phyloP scores from a whole-genome alignment of 2,797 vertebrate genomes.

The Phalanger gymnotis region DNA sequence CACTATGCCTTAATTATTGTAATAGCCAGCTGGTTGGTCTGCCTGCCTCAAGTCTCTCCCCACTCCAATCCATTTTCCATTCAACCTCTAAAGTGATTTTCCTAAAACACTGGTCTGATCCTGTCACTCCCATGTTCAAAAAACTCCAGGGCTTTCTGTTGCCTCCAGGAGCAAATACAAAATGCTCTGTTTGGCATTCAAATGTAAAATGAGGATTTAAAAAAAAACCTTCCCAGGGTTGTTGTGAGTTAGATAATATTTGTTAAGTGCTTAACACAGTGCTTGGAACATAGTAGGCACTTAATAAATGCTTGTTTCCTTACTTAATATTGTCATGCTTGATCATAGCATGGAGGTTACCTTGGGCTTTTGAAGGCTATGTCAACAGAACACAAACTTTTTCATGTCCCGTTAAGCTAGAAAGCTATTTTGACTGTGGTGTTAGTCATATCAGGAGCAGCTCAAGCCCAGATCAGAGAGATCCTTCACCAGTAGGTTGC shows the following conservation, averaged over 20 bases:
- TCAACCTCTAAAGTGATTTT: neutral
- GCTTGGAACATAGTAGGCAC: neutral
- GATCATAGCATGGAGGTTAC: neutral
- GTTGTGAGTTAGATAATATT: neutral
- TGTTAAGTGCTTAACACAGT: neutral
- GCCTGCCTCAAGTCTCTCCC: neutral
- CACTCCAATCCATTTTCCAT: neutral
- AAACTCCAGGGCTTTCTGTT: neutral
- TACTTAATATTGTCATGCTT: neutral
- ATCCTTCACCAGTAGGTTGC: neutral
- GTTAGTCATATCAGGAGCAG: neutral
- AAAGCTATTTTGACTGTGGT: neutral
- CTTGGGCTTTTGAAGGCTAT: neutral
- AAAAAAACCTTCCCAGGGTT: neutral
- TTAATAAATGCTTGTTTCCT: neutral
- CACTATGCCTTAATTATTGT: neutral
- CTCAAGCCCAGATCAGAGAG: neutral
- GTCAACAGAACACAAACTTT: neutral
- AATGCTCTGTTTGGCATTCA: neutral
- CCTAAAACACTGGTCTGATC: neutral
- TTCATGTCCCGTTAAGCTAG: neutral
- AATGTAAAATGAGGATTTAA: neutral
- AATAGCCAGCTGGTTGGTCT: neutral
- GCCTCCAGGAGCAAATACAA: neutral
- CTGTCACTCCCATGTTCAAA: neutral